Evolutionary conservation across 2,113 vertebrate genomes (phyloP).

Genomic region (Cyprinus carpio): DNA sequence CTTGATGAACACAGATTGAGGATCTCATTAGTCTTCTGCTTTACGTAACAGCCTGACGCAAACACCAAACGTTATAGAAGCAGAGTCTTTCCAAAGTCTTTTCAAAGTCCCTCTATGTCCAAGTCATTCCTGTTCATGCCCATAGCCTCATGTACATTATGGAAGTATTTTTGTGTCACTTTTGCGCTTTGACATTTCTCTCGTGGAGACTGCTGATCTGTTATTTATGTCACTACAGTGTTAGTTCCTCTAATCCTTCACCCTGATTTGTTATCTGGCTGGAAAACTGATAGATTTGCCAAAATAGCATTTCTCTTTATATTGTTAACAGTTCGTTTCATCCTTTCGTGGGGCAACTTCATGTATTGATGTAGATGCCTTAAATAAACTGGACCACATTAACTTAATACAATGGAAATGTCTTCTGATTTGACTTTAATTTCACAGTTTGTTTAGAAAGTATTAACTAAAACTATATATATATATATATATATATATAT

Average conservation of each 20-base stretch:
- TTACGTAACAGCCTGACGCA: neutral
- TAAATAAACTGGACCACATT: slow-evolving; percentile 56
- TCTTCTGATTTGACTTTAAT: neutral
- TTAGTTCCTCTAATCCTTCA: slow-evolving; percentile 45
- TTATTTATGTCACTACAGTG: slow-evolving; percentile 51
- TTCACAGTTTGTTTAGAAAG: no score
- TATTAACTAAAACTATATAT: no score
- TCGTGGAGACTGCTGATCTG: slow-evolving; percentile 48
- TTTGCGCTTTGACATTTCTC: slow-evolving; percentile 54
- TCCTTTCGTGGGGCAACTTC: slow-evolving; percentile 58
- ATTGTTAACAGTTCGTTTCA: slow-evolving; percentile 44
- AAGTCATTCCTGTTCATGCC: slow-evolving; percentile 21
- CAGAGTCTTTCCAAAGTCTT: slow-evolving; percentile 22
- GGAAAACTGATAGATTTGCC: slow-evolving; percentile 57
- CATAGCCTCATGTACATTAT: slow-evolving; percentile 47
- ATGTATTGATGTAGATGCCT: slow-evolving; percentile 65
- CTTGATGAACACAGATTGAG: neutral
- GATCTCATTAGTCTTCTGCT: slow-evolving; percentile 4
- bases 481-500: no score
- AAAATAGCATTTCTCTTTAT: slow-evolving; percentile 53
- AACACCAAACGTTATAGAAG: neutral
- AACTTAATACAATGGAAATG: slow-evolving; percentile 27
- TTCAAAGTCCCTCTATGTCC: slow-evolving; percentile 15
- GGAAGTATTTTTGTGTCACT: slow-evolving; percentile 50
- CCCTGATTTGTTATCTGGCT: slow-evolving; percentile 43